Evolutionary conservation across 2,797 vertebrate genomes (phyloP).

Genomic region (Epinephelus malabaricus): DNA sequence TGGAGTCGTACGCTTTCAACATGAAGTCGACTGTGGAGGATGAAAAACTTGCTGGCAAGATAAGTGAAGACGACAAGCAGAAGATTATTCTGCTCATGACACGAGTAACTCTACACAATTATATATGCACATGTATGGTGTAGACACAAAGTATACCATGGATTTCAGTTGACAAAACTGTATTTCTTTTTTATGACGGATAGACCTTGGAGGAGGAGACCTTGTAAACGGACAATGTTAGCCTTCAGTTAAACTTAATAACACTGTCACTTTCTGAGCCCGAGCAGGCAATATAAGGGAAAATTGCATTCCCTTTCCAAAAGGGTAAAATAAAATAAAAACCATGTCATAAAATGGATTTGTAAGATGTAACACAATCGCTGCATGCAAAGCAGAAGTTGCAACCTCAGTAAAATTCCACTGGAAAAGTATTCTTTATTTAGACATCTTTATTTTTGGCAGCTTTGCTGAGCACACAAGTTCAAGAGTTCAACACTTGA

Average conservation of each 20-base stretch:
- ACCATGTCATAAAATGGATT: neutral
- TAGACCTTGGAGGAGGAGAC: neutral
- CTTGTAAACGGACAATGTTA: neutral
- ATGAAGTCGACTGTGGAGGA: too few species aligned
- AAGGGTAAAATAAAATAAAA: neutral
- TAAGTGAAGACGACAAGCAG: too few species aligned
- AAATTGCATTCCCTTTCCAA: neutral
- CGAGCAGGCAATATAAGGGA: neutral
- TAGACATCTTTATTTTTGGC: neutral
- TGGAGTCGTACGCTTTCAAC: too few species aligned
- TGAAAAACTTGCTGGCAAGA: too few species aligned
- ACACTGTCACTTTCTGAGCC: neutral
- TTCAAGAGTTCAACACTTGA: slow-evolving; percentile 18
- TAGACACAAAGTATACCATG: neutral
- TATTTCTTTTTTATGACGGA: neutral
- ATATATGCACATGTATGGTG: neutral
- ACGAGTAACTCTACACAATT: neutral
- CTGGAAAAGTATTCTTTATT: neutral
- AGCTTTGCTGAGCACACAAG: neutral
- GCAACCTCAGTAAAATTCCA: neutral
- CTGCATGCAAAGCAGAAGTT: neutral
- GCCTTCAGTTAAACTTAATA: neutral
- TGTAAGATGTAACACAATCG: neutral
- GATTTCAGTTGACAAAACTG: neutral
- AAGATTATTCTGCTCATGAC: too few species aligned